Evolutionary conservation across 2,113 vertebrate genomes (phyloP), one percentile per base, ranked within the genome.

Genomic region (Podilymbus podiceps): DNA sequence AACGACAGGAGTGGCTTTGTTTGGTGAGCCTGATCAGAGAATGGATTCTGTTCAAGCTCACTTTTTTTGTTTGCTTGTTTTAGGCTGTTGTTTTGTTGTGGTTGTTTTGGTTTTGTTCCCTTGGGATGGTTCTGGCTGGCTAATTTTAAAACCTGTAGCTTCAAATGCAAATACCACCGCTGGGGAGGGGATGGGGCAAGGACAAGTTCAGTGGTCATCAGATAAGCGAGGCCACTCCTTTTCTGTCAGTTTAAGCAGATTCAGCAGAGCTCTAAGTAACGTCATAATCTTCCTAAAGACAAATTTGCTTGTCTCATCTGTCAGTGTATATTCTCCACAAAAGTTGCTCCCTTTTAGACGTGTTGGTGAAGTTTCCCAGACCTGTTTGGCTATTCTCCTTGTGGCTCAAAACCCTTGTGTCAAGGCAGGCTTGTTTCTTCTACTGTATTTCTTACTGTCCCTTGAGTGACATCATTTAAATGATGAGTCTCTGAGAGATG

Each of bases 401-500:
- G 53, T 46, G 62, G 33, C 62, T 91, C 3, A 2, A 88, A 95
- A n/a, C 66, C 74, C 35, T 44, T n/a, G 18, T 66, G 52, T 42
- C 67, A n/a, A 7, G 71, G 49, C 67, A 88, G 63, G 23, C 44
- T 93, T 75, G 35, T 33, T 40, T 58, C 83, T 88, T 80, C 68
- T 81, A 1, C 82, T 74, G 52, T 74, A 25, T 90, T 95, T 68
- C 87, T 88, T 50, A 82, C 77, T 88, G 62, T 81, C 74, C 58
- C 46, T 89, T 58, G 87, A 91, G 91, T 82, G 95, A 89, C 91
- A 82, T 88, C 18, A 42, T 86, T 92, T 76, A 81, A 92, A 53
- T 60, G 76, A 73, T 71, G 79, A 92, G 55, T 71, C 73, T 92
- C 79, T 78, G 90, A 74, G 66, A 91, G 73, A 93, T 95, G 96